Conservation (phyloP, 2,888 invertebrate genomes). For the Limnephilus auricula region DNA sequence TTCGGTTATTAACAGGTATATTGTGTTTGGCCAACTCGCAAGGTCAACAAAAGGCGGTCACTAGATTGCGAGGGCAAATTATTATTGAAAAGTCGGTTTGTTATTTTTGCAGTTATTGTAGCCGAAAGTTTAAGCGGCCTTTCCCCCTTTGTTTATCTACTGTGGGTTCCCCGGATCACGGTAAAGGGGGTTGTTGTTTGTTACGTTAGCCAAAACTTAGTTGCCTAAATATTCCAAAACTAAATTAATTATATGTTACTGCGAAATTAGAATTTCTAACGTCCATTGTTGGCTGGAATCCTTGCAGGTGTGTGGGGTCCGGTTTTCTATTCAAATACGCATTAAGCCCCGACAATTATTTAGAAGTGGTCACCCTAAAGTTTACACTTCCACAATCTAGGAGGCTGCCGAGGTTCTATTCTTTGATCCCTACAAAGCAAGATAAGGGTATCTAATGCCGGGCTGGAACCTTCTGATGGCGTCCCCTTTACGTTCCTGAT, state of each 20-base stretch:
- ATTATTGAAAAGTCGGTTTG: not conserved
- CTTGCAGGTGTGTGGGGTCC: constrained; percentile 36
- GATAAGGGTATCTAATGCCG: constrained; percentile 60
- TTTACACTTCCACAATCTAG: constrained; percentile 37
- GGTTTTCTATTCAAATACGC: constrained; percentile 42
- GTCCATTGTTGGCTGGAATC: constrained; percentile 25
- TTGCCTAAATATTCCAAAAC: constrained; percentile 33
- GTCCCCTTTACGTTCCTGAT: constrained; percentile 58
- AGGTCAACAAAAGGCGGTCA: not conserved
- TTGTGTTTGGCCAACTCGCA: not conserved
- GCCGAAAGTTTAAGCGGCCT: not conserved
- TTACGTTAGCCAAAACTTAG: constrained; percentile 5
- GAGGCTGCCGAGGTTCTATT: constrained; percentile 25
- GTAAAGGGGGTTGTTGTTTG: not conserved
- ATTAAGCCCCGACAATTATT: constrained; percentile 44
- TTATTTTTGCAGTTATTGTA: not conserved
- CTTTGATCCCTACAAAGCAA: constrained; percentile 56
- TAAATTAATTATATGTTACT: constrained; percentile 42
- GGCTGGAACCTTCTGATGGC: constrained; percentile 36
- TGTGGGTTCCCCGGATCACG: not conserved
- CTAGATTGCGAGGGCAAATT: not conserved
- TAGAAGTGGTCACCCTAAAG: constrained; percentile 46
- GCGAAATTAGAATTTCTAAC: constrained; percentile 41
- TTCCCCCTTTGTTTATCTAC: not conserved
- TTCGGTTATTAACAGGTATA: not conserved